Conservation (phyloP, 1,140 invertebrate species). For the Theocolax elegans region DNA sequence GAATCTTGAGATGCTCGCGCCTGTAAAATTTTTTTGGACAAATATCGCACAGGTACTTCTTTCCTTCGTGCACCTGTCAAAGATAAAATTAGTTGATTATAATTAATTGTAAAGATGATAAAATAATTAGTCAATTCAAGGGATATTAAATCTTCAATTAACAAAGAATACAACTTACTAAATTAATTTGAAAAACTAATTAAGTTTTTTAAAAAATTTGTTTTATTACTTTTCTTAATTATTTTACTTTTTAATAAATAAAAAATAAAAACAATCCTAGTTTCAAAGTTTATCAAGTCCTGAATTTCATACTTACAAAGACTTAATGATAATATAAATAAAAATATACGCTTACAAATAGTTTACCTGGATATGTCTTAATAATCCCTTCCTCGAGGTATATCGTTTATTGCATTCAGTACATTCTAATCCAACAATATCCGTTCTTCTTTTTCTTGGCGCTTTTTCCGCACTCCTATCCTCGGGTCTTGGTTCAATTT, state of each 20-base stretch:
- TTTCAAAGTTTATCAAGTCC: too few relatives aligned
- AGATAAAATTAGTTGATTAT: neutral
- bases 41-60: conserved; percentile 75
- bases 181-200: neutral
- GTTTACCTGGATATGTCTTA: conserved; percentile 69
- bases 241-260: too few relatives aligned
- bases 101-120: too few relatives aligned
- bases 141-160: neutral
- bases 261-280: neutral
- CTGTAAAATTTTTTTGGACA: conserved; percentile 76
- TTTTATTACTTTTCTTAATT: neutral
- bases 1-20: conserved; percentile 71
- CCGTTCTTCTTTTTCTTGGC: conserved; percentile 61
- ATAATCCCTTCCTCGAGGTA: conserved; percentile 70
- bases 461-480: conserved; percentile 56
- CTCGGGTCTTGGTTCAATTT: conserved; percentile 61
- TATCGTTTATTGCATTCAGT: conserved; percentile 75
- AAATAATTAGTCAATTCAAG: too few relatives aligned
- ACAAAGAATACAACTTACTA: neutral
- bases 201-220: neutral
- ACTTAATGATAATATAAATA: too few relatives aligned
- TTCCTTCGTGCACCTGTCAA: conserved; percentile 71
- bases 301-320: too few relatives aligned
- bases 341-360: too few relatives aligned
- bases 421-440: conserved; percentile 64